These are phyloP conservation scores for Nannobrachium achirus DNA, from an alignment of 2,113 vertebrate genomes.

Conservation along the genomic window DNA sequence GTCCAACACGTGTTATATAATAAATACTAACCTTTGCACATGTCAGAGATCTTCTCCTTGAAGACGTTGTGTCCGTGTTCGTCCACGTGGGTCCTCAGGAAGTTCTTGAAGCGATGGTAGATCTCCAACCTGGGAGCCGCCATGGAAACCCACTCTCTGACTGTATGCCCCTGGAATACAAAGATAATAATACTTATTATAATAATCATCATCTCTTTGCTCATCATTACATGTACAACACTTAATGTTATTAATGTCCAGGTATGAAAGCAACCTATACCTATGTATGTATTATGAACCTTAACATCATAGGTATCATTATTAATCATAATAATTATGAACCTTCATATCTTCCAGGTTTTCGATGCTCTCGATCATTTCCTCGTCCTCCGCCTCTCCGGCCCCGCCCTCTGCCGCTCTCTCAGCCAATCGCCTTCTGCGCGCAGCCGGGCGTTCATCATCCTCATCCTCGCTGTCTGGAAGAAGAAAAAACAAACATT, in stretches of 20 bases:
- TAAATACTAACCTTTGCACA: constrained; percentile 99
- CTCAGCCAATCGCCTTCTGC: constrained; percentile 87
- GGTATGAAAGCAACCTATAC: too few species aligned
- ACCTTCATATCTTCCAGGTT: constrained; percentile 98
- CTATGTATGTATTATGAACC: too few species aligned
- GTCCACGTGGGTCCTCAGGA: constrained; percentile 94
- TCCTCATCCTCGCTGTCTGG: constrained; percentile 96
- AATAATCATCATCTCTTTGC: too few species aligned
- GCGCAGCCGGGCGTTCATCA: constrained; percentile 85
- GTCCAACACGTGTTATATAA: too few species aligned
- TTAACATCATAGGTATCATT: too few species aligned
- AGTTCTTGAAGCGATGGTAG: constrained; percentile 98
- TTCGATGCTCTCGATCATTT: constrained; percentile 99
- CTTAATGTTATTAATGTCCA: too few species aligned
- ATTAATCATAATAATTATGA: neutral
- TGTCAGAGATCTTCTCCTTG: constrained; percentile 97
- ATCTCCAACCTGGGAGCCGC: constrained; percentile 94
- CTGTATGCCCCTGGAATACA: constrained; percentile 83
- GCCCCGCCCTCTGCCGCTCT: constrained; percentile 85
- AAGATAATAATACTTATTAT: too few species aligned
- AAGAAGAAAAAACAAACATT: neutral
- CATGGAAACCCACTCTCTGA: constrained; percentile 98
- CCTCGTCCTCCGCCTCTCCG: constrained; percentile 87
- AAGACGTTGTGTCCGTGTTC: constrained; percentile 96
- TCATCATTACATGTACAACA: too few species aligned